Conservation (phyloP, 2,888 invertebrate genomes). For the Pediacus dermestoides region DNA sequence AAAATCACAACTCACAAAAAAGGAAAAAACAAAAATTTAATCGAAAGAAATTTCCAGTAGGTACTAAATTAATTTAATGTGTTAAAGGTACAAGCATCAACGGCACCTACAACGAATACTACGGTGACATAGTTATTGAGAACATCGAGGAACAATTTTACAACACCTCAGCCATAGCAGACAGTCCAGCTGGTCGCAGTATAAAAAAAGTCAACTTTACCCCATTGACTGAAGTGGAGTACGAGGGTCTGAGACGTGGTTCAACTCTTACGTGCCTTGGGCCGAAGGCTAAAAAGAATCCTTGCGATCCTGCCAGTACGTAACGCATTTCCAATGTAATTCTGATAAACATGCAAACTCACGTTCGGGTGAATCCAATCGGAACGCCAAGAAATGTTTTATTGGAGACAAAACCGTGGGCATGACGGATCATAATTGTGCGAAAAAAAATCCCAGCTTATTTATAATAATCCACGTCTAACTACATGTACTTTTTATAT, state of each 20-base stretch:
- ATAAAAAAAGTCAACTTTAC: conserved; percentile 45
- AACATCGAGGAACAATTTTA: conserved; percentile 45
- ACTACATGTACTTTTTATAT: too few relatives aligned
- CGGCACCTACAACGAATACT: conserved; percentile 48
- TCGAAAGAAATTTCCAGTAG: too few relatives aligned
- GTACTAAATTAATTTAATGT: too few relatives aligned
- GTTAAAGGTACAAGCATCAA: conserved; percentile 43
- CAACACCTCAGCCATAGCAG: conserved; percentile 46
- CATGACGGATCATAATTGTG: too few relatives aligned
- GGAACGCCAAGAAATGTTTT: too few relatives aligned
- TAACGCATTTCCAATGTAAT: too few relatives aligned
- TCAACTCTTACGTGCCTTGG: conserved; percentile 48
- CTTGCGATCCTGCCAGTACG: conserved; percentile 48
- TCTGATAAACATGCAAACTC: too few relatives aligned
- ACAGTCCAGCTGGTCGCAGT: conserved; percentile 47
- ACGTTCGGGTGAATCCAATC: too few relatives aligned
- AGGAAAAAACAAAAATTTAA: too few relatives aligned
- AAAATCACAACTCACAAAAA: neutral
- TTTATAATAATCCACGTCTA: too few relatives aligned
- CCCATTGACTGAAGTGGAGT: conserved; percentile 44
- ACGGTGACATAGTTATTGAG: conserved; percentile 47
- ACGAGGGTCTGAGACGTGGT: conserved; percentile 41
- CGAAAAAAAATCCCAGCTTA: too few relatives aligned
- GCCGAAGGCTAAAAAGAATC: conserved; percentile 43
- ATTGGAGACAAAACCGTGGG: too few relatives aligned